Base-by-base conservation (phyloP, 2,113 vertebrate genomes). In the Scomber scombrus region DNA sequence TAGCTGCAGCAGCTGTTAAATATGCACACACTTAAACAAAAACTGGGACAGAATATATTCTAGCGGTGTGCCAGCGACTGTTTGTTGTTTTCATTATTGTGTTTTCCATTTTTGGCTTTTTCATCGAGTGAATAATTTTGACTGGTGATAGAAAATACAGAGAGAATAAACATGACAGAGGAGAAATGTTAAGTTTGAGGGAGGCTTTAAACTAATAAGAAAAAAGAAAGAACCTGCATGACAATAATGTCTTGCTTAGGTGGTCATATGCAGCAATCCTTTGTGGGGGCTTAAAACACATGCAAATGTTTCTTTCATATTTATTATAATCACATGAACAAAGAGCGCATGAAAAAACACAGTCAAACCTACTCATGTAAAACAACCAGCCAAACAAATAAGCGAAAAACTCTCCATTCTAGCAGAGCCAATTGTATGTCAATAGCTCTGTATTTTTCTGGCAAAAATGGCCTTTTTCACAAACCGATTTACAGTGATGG, bases 41-140 rank as follows among this genome's bases (percentile, higher is more conserved):
- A 91, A 87, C 47, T 88, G 63, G 84, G 80, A 72, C 76, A 71
- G 68, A 64, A 74, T 71, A 19, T 47, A 71, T 66, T 80, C 40
- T 1, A 80, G 54, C 18, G 6, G 62, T 16, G 9, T 3, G 69
- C 58, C 21, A 81, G 55, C 0, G 2, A 60, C 34, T 65, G 72
- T 84, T 84, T 75, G 75, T 40, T 66, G 73, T 69, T 86, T 82
- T 72, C 46, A 49, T 86, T 60, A 71, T 87, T 83, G 49, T 66
- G 49, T 70, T 82, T 81, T 73, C 80, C 40, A 60, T 86, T 83
- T 85, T 80, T 81, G 56, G 63, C 56, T 74, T 78, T 87, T 86
- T 40, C 69, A 29, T 46, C 0, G 3, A 66, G 77, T 74, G 43
- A 81, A 85, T 73, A 58, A 82, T 69, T 80, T 49, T 67, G 77